Evolutionary conservation across 2,888 invertebrate genomes (phyloP).

Genomic region (Lepidochrysops patricia): DNA sequence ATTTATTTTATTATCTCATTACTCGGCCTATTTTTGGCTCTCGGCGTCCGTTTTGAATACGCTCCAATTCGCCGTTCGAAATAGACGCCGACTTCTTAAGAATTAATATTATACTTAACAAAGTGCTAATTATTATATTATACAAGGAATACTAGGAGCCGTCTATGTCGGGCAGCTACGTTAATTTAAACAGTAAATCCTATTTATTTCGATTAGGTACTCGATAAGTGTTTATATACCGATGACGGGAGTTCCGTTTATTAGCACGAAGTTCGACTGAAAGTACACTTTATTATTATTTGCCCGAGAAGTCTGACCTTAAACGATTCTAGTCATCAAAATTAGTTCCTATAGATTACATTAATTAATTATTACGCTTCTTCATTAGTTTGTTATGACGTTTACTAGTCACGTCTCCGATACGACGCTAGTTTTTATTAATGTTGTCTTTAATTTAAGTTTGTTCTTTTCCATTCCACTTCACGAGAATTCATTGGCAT

Average conservation of each 20-base stretch:
- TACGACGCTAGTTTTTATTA: neutral
- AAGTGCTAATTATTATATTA: slow-evolving; percentile 8
- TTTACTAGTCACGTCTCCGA: neutral
- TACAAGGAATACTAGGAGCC: slow-evolving; percentile 24
- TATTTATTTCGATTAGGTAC: slow-evolving; percentile 23
- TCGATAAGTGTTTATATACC: slow-evolving; percentile 26
- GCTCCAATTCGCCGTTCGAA: slow-evolving; percentile 15
- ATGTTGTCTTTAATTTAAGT: neutral
- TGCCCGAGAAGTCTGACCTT: slow-evolving; percentile 51
- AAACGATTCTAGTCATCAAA: slow-evolving; percentile 34
- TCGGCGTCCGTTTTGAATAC: slow-evolving; percentile 30
- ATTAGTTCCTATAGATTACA: slow-evolving; percentile 35
- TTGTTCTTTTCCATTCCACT: neutral
- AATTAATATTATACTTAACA: slow-evolving; percentile 11
- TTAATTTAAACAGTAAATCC: slow-evolving; percentile 27
- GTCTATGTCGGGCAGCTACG: slow-evolving; percentile 61
- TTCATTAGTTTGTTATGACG: slow-evolving; percentile 6
- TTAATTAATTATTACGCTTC: slow-evolving; percentile 11
- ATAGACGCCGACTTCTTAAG: slow-evolving; percentile 19
- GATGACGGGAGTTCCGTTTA: slow-evolving; percentile 26
- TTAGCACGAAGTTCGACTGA: slow-evolving; percentile 50
- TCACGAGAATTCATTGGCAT: neutral
- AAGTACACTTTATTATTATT: slow-evolving; percentile 36
- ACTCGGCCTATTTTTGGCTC: slow-evolving; percentile 56
- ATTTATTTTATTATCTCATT: slow-evolving; percentile 45